These are phyloP conservation scores for Amphipyra berbera DNA, from an alignment of 2,888 invertebrate species.

Conservation along the genomic window DNA sequence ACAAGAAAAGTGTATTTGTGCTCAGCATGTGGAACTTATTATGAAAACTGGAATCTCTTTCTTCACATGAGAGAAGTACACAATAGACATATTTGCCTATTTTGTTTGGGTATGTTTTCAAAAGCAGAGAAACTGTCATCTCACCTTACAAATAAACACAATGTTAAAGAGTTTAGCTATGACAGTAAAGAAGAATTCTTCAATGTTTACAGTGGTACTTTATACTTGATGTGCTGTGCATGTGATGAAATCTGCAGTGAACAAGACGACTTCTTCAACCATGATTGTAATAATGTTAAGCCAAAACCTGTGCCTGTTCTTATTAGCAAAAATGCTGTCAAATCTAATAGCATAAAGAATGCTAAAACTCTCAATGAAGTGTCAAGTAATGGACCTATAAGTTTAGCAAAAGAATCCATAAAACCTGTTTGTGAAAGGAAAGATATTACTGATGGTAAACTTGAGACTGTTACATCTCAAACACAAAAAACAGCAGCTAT, in stretches of 20 bases:
- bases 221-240: conserved; percentile 94
- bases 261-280: conserved; percentile 93
- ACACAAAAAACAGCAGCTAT: conserved; percentile 63
- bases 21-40: conserved; percentile 95
- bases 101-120: conserved; percentile 95
- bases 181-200: conserved; percentile 92
- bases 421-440: conserved; percentile 74
- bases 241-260: conserved; percentile 95
- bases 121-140: conserved; percentile 94
- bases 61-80: conserved; percentile 96
- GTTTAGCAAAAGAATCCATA: conserved; percentile 66
- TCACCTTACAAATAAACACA: conserved; percentile 94
- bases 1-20: conserved; percentile 95
- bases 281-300: conserved; percentile 91
- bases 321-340: conserved; percentile 82
- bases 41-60: conserved; percentile 96
- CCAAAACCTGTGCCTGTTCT: conserved; percentile 87
- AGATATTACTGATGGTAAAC: conserved; percentile 71
- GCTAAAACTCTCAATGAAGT: conserved; percentile 72
- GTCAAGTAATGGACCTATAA: conserved; percentile 74
- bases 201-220: conserved; percentile 91
- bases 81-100: conserved; percentile 94
- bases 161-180: conserved; percentile 92
- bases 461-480: conserved; percentile 69
- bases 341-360: conserved; percentile 76